Percentiles rank a stretch among this genome's conserved stretches.
These are phyloP conservation scores for Crocallis elinguaria DNA, from an alignment of 2,888 invertebrate genomes.

Conservation along the genomic window DNA sequence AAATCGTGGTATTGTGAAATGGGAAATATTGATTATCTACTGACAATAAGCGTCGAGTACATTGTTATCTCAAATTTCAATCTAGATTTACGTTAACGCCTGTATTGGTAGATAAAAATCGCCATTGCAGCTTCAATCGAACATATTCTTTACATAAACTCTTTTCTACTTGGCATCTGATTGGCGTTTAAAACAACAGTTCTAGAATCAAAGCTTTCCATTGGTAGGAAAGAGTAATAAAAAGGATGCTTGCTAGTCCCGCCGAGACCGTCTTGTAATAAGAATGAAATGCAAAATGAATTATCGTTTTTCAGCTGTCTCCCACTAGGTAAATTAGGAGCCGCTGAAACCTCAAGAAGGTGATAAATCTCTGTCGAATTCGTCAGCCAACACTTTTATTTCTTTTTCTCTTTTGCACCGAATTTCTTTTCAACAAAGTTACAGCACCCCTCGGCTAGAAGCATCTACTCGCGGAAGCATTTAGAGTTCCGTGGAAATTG, in stretches of 20 bases:
- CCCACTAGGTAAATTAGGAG: constrained; percentile 65
- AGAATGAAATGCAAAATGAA: constrained; percentile 52
- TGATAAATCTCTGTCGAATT: constrained; percentile 76
- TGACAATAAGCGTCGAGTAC: constrained; percentile 54
- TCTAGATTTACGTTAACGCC: constrained; percentile 39
- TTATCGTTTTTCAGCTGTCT: constrained; percentile 48
- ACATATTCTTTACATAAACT: background rate
- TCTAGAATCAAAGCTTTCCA: background rate
- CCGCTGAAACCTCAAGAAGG: constrained; percentile 64
- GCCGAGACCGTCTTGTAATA: constrained; percentile 28
- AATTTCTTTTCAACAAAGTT: constrained; percentile 66
- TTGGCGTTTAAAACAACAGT: constrained; percentile 11
- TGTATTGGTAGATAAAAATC: constrained; percentile 1
- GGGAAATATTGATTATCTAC: constrained; percentile 71
- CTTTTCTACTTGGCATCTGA: background rate
- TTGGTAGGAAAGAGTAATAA: background rate
- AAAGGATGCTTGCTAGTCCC: constrained; percentile 5
- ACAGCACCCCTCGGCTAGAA: constrained; percentile 42
- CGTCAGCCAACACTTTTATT: constrained; percentile 73
- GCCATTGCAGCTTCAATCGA: background rate
- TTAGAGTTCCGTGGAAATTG: constrained; percentile 39
- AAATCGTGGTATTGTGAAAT: constrained; percentile 77
- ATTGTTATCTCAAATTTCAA: constrained; percentile 49
- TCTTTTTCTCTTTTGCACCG: constrained; percentile 56
- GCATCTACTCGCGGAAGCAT: constrained; percentile 33